Evolutionary conservation across 2,797 vertebrate genomes (phyloP), one percentile per base, ranked within the genome.

Genomic region (Cryptoprocta ferox): DNA sequence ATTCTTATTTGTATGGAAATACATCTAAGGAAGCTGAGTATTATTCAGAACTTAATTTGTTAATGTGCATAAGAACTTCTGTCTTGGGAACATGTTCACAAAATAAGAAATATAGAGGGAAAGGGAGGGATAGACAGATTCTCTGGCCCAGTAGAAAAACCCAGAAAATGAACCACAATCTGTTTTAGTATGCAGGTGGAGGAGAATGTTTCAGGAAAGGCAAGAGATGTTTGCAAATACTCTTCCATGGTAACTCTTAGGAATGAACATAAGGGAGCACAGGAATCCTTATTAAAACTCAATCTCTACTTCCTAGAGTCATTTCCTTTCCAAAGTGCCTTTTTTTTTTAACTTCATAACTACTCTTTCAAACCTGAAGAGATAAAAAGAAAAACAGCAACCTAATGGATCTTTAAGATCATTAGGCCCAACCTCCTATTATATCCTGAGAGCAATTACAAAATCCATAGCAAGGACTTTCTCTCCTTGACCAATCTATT

Each of bases 351-450:
- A 91, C 82, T 83, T 80, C 24, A 68, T 10, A 48, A 26, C 16
- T 90, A 66, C 53, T 95, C 71, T 96, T 96, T 87, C 42, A 97
- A 93, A 85, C 7, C 4, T 80, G 18, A 91, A 91, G 80, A 93
- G 19, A 94, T 2, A 65, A 87, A 70, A 65, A 73, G 30, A 66
- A 96, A 96, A 71, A 73, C 32, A 89, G 71, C 37, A 76, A 91
- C 5, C 18, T 61, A 37, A 26, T 59, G 26, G 5, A 3, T 88
- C 14, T 92, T 92, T 56, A 65, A 76, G 18, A 53, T 82, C 63
- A 45, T 65, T 83, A 83, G 26, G 4, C 42, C 92, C 53, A 88
- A 87, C 16, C 21, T 86, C 56, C 37, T 14, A 6, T 35, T 65
- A 26, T 30, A 78, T 84, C 48, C n/a, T 75, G 42, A 84, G 42